These are phyloP conservation scores for Galagoides demidoff DNA, from an alignment of 2,797 vertebrate genomes.

Conservation along the genomic window DNA sequence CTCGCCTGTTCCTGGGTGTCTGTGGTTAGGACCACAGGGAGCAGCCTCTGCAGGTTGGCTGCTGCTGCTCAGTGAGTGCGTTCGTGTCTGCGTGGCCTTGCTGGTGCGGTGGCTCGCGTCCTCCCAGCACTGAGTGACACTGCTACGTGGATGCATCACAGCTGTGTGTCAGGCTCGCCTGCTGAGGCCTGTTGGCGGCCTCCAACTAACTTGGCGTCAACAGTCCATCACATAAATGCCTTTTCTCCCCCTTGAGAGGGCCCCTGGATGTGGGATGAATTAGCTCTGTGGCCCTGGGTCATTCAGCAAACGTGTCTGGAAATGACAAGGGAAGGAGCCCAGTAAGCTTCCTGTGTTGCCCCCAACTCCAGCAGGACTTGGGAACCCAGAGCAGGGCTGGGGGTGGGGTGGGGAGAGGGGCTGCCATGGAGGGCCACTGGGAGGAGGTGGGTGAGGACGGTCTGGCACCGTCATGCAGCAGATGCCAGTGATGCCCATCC, in stretches of 20 bases:
- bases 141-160: background rate
- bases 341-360: background rate
- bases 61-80: too few species aligned
- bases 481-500: background rate
- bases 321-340: background rate
- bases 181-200: accelerated
- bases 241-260: background rate
- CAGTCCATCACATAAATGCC: accelerated
- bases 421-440: background rate
- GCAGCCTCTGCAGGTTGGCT: background rate
- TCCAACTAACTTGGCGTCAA: background rate
- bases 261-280: background rate
- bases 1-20: too few species aligned
- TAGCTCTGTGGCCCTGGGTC: background rate
- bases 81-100: background rate
- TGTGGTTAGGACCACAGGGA: too few species aligned
- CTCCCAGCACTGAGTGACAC: accelerated
- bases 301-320: background rate
- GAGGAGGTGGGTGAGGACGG: background rate
- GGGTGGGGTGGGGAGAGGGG: background rate
- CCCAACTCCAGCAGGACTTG: background rate
- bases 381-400: background rate
- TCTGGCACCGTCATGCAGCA: background rate
- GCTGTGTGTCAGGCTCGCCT: background rate
- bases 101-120: background rate